These are phyloP conservation scores for Cryptocheilus praepositus DNA, from an alignment of 2,888 invertebrate genomes.

Conservation along the genomic window DNA sequence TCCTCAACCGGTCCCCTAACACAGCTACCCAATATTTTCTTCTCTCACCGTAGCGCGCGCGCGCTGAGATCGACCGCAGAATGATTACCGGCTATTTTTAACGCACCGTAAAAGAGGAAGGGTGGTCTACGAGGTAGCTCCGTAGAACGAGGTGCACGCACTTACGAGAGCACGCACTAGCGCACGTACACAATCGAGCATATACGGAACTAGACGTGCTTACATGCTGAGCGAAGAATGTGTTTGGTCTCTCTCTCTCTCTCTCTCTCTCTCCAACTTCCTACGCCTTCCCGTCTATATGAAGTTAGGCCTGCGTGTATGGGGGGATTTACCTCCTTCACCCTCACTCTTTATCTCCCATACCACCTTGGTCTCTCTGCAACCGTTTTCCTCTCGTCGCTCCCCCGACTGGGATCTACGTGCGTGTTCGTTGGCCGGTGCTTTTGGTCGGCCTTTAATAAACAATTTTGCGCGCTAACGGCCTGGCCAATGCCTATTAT, in stretches of 20 bases:
- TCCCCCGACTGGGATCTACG: slow-evolving; percentile 2
- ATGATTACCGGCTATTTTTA: slow-evolving; percentile 24
- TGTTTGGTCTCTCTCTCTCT: too few species aligned
- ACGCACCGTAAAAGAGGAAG: neutral
- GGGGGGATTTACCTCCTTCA: too few species aligned
- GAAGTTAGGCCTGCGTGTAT: too few species aligned
- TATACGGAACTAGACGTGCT: slow-evolving; percentile 8
- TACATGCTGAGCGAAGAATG: too few species aligned
- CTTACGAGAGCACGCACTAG: slow-evolving; percentile 11
- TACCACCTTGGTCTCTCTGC: too few species aligned
- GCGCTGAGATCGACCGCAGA: slow-evolving; percentile 22
- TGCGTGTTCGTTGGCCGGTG: slow-evolving; percentile 26
- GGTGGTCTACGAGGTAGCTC: neutral
- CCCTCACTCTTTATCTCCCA: too few species aligned
- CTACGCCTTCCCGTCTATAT: too few species aligned
- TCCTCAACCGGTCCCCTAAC: neutral
- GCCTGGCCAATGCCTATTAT: slow-evolving; percentile 57
- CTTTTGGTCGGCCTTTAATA: slow-evolving; percentile 60
- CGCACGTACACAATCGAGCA: slow-evolving; percentile 21
- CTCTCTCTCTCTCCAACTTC: too few species aligned
- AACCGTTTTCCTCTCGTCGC: too few species aligned
- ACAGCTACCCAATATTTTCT: neutral
- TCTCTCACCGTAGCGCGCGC: neutral
- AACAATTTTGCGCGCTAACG: slow-evolving; percentile 66
- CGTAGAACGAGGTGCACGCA: slow-evolving; percentile 4